phyloP scores from a whole-genome alignment of 1,140 invertebrate genomes.

The Trialeurodes vaporariorum region DNA sequence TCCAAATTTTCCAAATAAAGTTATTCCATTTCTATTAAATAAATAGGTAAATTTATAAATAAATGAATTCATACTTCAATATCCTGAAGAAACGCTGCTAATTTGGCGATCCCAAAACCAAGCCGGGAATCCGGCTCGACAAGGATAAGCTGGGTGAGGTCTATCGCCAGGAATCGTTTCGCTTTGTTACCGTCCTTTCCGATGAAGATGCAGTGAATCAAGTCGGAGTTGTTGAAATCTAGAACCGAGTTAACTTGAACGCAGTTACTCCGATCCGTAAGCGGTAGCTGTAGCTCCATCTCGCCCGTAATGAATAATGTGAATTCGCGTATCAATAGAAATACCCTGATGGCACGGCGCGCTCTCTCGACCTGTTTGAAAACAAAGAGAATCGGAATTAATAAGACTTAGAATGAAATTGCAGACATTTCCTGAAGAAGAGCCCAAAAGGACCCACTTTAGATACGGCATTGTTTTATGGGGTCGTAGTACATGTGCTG shows the following conservation, averaged over 20 bases:
- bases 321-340: constrained; percentile 79
- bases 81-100: constrained; percentile 78
- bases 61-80: constrained; percentile 44
- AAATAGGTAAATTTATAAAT: neutral
- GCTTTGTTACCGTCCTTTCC: constrained; percentile 81
- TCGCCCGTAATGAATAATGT: constrained; percentile 70
- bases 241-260: constrained; percentile 46
- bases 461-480: too few species aligned
- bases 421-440: too few species aligned
- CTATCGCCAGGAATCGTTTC: constrained; percentile 87
- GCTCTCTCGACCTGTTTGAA: constrained; percentile 73
- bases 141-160: constrained; percentile 80
- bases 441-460: too few species aligned
- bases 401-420: too few species aligned
- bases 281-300: constrained; percentile 72
- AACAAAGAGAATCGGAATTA: too few species aligned
- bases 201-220: constrained; percentile 90
- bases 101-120: constrained; percentile 94
- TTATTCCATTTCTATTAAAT: neutral
- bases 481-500: too few species aligned
- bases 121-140: constrained; percentile 90
- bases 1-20: constrained; percentile 9
- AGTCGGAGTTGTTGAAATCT: constrained; percentile 49
- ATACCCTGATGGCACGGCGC: constrained; percentile 83
- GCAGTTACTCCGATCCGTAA: constrained; percentile 80